phyloP scores from a whole-genome alignment of 2,797 vertebrate species.

The Melanotaenia pygmaea region DNA sequence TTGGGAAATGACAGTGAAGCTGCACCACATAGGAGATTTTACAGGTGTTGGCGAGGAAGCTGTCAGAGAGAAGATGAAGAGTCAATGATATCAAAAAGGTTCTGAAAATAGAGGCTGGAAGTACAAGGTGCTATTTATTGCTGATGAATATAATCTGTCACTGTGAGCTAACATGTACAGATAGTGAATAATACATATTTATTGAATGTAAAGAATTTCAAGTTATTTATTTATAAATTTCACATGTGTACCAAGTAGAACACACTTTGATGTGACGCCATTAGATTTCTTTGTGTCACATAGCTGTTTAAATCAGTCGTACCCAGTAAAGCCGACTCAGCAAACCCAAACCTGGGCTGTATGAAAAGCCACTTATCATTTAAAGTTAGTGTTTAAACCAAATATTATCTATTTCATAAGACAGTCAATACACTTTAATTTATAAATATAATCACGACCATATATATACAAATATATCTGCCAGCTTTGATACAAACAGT shows the following conservation, averaged over 20 bases:
- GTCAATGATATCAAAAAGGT: constrained; percentile 5
- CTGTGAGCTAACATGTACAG: neutral
- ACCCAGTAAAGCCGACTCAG: neutral
- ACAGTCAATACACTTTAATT: neutral
- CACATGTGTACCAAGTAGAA: neutral
- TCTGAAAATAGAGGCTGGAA: constrained; percentile 23
- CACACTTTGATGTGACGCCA: neutral
- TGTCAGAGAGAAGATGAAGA: constrained; percentile 22
- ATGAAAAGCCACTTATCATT: neutral
- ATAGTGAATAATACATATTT: constrained; percentile 3
- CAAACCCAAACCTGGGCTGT: neutral
- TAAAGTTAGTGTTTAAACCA: neutral
- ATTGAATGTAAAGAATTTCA: constrained; percentile 1
- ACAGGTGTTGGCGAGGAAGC: neutral
- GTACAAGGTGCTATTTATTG: constrained; percentile 3
- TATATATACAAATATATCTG: neutral
- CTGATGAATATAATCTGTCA: constrained; percentile 6
- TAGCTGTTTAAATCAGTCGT: neutral
- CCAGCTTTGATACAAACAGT: neutral
- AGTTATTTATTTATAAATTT: neutral
- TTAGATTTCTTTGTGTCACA: neutral
- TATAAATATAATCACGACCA: neutral
- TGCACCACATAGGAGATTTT: neutral
- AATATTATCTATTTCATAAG: neutral
- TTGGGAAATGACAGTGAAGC: constrained; percentile 17